Evolutionary conservation across 2,797 vertebrate genomes (phyloP), one percentile per base, ranked within the genome.

Genomic region (Australoheros facetus): DNA sequence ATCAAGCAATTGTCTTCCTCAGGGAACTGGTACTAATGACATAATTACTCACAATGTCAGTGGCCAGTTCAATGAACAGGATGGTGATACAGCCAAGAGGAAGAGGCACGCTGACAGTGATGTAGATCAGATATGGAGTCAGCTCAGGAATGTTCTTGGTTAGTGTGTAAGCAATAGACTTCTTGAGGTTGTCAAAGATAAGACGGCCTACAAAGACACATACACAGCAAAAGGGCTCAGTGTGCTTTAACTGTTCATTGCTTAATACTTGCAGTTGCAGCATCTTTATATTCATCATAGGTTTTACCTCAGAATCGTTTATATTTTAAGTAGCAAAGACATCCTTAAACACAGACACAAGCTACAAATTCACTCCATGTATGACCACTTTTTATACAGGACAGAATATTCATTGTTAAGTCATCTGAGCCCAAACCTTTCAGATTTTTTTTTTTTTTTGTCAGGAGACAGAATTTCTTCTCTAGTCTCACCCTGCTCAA

Each of bases 21-120:
- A n/a, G 48, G 45, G 10, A 71, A 76, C 11, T 75, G 12, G 9
- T 37, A 23, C 17, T 69, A 69, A 34, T 17, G 11, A 75, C 37
- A 91, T 30, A 69, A 32, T 69, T 51, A 69, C 97, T 97, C 92
- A 98, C 97, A 3, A 97, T 97, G 82, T 97, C 97, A 0, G 97
- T 97, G 88, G 96, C 97, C 81, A 97, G 95, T 58, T 98, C 97
- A 4, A 98, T 98, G 92, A 97, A 97, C 86, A 98, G 97, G 86
- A 97, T 98, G 79, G 97, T 97, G 95, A 98, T 98, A 85, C 97
- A 97, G 8, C 97, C 97, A 0, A 97, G 91, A 17, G 97, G 97
- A 45, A 97, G 95, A 1, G 97, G 97, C 34, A 98, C 95, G 1
- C 96, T 97, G 91, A 96, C 95, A 0, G 97, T 97, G 93, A 98